A percentile compares a stretch with the other conserved stretches of the same genome.
phyloP scores from a whole-genome alignment of 2,888 invertebrate genomes.

The Ichneumon xanthorius region DNA sequence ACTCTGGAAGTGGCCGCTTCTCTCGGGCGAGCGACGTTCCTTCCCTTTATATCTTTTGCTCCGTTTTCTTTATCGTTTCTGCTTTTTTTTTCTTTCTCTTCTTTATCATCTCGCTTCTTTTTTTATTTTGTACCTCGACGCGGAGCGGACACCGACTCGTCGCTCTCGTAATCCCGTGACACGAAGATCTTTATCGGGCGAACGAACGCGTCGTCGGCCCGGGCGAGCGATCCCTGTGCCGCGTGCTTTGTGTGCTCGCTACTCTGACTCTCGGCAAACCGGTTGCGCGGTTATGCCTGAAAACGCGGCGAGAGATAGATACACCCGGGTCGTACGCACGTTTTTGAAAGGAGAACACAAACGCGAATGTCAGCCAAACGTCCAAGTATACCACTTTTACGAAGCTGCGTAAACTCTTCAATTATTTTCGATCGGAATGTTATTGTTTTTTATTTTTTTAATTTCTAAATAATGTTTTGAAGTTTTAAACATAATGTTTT shows the following conservation, averaged over 20 bases:
- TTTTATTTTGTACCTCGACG: conserved; percentile 27
- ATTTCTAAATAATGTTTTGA: no score
- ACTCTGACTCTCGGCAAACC: conserved; percentile 47
- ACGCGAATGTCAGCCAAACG: background rate
- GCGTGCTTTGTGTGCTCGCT: conserved; percentile 40
- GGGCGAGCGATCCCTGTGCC: conserved; percentile 47
- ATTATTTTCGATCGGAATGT: no score
- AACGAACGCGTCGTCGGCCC: conserved; percentile 60
- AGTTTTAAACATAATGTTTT: no score
- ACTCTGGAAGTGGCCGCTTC: conserved; percentile 41
- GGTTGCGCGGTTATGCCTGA: conserved; percentile 46
- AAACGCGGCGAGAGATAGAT: conserved; percentile 46
- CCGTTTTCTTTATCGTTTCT: conserved; percentile 4
- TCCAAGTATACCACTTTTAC: background rate
- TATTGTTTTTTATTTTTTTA: no score
- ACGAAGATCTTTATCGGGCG: conserved; percentile 66
- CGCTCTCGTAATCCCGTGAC: conserved; percentile 68
- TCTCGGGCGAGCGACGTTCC: conserved; percentile 31
- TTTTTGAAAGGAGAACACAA: conserved; percentile 10
- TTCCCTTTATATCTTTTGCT: conserved; percentile 37
- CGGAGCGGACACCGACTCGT: conserved; percentile 58
- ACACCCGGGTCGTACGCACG: conserved; percentile 5
- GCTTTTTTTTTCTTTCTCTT: background rate
- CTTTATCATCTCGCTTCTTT: conserved; percentile 23
- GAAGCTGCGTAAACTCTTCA: no score